Evolutionary conservation across 2,113 vertebrate genomes (phyloP).

Genomic region (Hiodon alosoides): DNA sequence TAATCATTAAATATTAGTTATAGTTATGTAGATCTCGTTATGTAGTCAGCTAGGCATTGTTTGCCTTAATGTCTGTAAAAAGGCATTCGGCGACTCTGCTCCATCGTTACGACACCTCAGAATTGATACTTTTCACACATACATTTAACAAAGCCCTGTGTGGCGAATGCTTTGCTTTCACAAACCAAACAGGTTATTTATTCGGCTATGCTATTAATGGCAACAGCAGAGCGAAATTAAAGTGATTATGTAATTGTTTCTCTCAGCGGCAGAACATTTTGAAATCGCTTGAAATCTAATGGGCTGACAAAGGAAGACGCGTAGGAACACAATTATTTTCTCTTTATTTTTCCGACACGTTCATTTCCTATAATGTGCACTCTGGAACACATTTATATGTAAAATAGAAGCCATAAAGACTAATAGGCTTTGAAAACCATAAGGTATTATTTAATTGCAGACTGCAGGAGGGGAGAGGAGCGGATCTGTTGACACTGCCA

Average conservation of each 20-base stretch:
- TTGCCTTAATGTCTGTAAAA: too few species aligned
- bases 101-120: too few species aligned
- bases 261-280: background rate
- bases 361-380: background rate
- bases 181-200: too few species aligned
- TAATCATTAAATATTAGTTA: too few species aligned
- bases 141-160: too few species aligned
- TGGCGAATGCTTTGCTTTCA: too few species aligned
- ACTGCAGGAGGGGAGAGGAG: background rate
- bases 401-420: background rate
- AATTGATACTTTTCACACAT: too few species aligned
- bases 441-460: constrained; percentile 6
- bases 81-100: too few species aligned
- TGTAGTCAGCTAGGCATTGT: too few species aligned
- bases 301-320: constrained; percentile 2
- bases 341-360: background rate
- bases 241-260: background rate
- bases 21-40: too few species aligned
- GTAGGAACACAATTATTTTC: background rate
- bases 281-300: background rate
- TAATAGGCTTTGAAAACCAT: background rate
- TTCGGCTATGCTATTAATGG: too few species aligned
- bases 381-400: background rate
- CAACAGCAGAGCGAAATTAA: background rate
- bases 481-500: too few species aligned